A percentile compares a stretch with the other conserved stretches of the same genome.
Evolutionary conservation across 2,113 vertebrate species (phyloP).

Genomic region (Thinocorus orbignyianus): DNA sequence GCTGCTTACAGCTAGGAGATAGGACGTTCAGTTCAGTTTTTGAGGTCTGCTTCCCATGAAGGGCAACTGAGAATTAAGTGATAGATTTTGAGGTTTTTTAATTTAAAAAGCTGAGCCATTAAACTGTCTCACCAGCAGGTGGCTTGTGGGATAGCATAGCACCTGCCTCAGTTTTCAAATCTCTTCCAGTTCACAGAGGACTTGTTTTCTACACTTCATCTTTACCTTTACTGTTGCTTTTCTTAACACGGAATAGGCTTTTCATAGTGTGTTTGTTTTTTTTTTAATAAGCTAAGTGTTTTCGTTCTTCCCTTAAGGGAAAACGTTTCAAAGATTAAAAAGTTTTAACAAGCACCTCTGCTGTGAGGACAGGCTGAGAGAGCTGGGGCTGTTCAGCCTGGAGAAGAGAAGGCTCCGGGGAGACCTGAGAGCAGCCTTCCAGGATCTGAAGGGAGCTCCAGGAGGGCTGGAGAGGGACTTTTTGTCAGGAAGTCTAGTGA

Average conservation of each 20-base stretch:
- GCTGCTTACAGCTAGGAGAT: neutral
- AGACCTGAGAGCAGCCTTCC: too few relatives aligned
- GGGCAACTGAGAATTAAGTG: neutral
- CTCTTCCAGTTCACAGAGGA: neutral
- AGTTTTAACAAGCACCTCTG: too few relatives aligned
- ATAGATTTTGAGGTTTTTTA: neutral
- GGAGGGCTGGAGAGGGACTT: too few relatives aligned
- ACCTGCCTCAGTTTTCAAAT: neutral
- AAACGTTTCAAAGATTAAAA: neutral
- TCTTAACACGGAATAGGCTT: neutral
- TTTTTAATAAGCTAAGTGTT: neutral
- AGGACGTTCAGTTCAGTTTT: neutral
- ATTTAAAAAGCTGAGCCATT: conserved; percentile 38
- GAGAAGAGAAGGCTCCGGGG: too few relatives aligned
- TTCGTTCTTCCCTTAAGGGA: neutral
- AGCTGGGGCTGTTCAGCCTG: too few relatives aligned
- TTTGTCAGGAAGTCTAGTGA: too few relatives aligned
- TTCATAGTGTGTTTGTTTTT: neutral
- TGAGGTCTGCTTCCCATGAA: neutral
- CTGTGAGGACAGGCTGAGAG: too few relatives aligned
- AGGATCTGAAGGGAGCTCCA: too few relatives aligned
- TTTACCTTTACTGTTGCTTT: neutral
- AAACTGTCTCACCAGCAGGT: conserved; percentile 69
- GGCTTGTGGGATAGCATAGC: neutral
- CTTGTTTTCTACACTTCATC: neutral